Conservation (phyloP, 30 jellyfish, hydroid and myxozoan species). For the Sanderia malayensis region DNA sequence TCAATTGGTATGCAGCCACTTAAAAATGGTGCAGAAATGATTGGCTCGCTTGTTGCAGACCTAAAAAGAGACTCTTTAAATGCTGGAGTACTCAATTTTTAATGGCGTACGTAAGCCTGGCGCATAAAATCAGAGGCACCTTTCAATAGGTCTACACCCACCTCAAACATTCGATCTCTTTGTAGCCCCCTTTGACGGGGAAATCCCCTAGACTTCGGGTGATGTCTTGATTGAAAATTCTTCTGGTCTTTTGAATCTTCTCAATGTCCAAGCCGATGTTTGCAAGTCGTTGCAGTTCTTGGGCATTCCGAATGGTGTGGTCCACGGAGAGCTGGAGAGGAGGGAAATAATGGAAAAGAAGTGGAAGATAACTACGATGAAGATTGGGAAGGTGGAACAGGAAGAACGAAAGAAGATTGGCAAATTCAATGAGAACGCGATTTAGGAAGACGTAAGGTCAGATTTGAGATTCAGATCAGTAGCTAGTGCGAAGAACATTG, state of each 20-base stretch:
- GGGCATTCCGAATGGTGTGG: constrained; percentile 59
- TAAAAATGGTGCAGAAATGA: constrained; percentile 78
- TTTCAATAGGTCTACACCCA: constrained; percentile 7
- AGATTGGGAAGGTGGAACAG: no score
- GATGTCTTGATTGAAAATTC: constrained; percentile 38
- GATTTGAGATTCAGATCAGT: no score
- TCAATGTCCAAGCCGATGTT: constrained; percentile 75
- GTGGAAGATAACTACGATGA: no score
- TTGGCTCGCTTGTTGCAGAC: constrained; percentile 84
- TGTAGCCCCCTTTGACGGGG: constrained; percentile 82
- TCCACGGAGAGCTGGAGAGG: constrained; percentile 70
- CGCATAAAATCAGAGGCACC: not conserved
- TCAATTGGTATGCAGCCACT: constrained; percentile 69
- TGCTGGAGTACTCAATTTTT: not conserved
- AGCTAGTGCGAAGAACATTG: no score
- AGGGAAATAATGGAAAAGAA: no score
- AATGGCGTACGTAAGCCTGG: no score
- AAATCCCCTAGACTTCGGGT: constrained; percentile 94
- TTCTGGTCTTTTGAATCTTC: constrained; percentile 54
- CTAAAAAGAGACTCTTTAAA: constrained; percentile 26
- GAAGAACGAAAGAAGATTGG: no score
- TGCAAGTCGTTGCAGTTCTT: constrained; percentile 82
- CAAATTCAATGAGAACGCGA: no score
- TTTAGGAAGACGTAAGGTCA: no score
- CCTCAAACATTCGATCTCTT: constrained; percentile 59